Base-by-base conservation (phyloP, 30 jellyfish, hydroid and myxozoan species). In the Chironex yamaguchii region DNA sequence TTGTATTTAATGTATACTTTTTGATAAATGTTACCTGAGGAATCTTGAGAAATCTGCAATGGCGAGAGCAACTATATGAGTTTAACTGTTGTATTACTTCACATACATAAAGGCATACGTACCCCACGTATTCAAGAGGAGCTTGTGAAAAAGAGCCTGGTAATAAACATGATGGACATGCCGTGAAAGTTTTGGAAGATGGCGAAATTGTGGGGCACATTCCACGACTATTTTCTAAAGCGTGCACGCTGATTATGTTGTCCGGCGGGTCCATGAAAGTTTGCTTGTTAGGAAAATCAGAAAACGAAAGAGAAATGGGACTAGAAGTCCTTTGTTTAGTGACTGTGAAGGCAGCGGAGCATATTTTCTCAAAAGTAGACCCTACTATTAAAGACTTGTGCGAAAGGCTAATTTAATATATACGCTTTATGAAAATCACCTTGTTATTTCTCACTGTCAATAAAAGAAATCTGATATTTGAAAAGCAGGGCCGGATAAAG, bases 51-150 rank as follows among this genome's bases (percentile, higher is more conserved):
- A n/a, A n/a, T n/a, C n/a, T n/a, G n/a, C n/a, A n/a, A n/a, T n/a
- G n/a, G n/a, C n/a, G n/a, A n/a, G n/a, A n/a, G n/a, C n/a, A n/a
- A n/a, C n/a, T 67, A 30, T 29, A 30, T 23, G 81, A 67, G 64
- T 67, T 67, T 67, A 67, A 67, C 64, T 30, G 81, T 67, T 29
- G 32, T 29, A 67, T 29, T 6, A 67, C 81, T 67, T 67, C 81
- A 24, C 81, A 30, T 67, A 29, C 35, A 29, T 67, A 67, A 67
- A 21, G 64, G 26, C 23, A 29, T 29, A 67, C 35, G 63, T 58
- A 67, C 63, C 81, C 81, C 81, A 67, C 81, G 2, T 67, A 67
- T 67, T 67, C 81, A 67, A 67, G 81, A 21, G 81, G 81, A 25
- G 81, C 81, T 30, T 64, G 36, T 64, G 78, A 64, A 28, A 64